Conservation (phyloP, 2,797 vertebrate genomes). For the Esox masquinongy region DNA sequence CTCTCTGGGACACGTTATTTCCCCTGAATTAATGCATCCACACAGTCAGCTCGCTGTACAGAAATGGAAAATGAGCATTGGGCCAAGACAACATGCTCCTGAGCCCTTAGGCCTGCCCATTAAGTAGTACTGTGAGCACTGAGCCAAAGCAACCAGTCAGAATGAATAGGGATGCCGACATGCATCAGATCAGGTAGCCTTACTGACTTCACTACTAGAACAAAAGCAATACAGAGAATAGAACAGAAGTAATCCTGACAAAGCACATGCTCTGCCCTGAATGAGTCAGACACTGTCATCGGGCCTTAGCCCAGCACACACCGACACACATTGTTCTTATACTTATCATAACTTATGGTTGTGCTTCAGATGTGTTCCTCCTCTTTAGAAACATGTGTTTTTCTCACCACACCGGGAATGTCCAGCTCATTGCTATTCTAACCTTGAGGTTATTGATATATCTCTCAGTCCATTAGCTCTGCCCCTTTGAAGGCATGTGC, state of each 20-base stretch:
- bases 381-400: constrained; percentile 57
- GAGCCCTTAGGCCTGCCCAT: constrained; percentile 37
- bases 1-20: constrained; percentile 52
- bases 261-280: constrained; percentile 54
- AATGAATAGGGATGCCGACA: constrained; percentile 66
- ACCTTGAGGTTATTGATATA: constrained; percentile 60
- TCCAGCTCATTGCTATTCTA: constrained; percentile 43
- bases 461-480: constrained; percentile 38
- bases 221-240: constrained; percentile 54
- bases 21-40: constrained; percentile 64
- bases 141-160: constrained; percentile 49
- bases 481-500: constrained; percentile 48
- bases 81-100: constrained; percentile 48
- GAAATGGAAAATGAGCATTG: constrained; percentile 67
- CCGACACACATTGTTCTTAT: constrained; percentile 44
- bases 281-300: constrained; percentile 65
- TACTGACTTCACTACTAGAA: constrained; percentile 49
- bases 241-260: constrained; percentile 65
- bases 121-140: constrained; percentile 54
- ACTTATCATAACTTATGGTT: constrained; percentile 48
- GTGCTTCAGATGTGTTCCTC: constrained; percentile 40
- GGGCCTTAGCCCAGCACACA: not conserved
- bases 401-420: constrained; percentile 36
- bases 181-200: constrained; percentile 48
- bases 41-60: constrained; percentile 58